Percentiles rank a stretch among this genome's conserved stretches.
Evolutionary conservation across 2,113 vertebrate genomes (phyloP).

Genomic region (Lepidothrix coronata): DNA sequence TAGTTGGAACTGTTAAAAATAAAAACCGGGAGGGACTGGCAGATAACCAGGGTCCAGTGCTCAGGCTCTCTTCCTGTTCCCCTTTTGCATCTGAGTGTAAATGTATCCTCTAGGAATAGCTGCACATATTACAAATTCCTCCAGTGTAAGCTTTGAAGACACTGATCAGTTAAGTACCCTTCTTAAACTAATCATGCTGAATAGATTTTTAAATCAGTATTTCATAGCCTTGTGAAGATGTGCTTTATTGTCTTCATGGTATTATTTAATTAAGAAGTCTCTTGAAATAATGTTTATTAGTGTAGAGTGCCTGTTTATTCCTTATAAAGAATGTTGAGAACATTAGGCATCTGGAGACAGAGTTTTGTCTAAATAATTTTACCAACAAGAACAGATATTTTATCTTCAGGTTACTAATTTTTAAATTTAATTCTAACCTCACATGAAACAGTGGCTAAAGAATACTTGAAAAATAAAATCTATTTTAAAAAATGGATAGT

Average conservation of each 20-base stretch:
- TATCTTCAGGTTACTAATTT: background rate
- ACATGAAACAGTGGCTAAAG: background rate
- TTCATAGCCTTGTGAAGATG: background rate
- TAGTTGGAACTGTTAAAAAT: background rate
- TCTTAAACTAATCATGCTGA: background rate
- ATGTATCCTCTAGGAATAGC: background rate
- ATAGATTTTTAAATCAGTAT: conserved; percentile 6
- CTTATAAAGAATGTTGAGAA: background rate
- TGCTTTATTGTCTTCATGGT: background rate
- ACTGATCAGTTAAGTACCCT: background rate
- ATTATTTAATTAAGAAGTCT: conserved; percentile 34
- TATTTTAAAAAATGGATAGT: background rate
- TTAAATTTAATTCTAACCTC: background rate
- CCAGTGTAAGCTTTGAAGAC: background rate
- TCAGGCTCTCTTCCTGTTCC: background rate
- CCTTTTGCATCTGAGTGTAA: background rate
- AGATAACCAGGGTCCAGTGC: background rate
- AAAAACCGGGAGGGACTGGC: background rate
- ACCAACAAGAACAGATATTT: background rate
- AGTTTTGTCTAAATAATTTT: conserved; percentile 4
- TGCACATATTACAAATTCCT: background rate
- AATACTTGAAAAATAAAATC: background rate
- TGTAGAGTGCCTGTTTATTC: background rate
- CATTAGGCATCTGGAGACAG: background rate
- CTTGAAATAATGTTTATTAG: background rate